Evolutionary conservation across 1,140 invertebrate genomes (phyloP), one percentile per base, ranked within the genome.

Genomic region (Philopotamus ludificatus): DNA sequence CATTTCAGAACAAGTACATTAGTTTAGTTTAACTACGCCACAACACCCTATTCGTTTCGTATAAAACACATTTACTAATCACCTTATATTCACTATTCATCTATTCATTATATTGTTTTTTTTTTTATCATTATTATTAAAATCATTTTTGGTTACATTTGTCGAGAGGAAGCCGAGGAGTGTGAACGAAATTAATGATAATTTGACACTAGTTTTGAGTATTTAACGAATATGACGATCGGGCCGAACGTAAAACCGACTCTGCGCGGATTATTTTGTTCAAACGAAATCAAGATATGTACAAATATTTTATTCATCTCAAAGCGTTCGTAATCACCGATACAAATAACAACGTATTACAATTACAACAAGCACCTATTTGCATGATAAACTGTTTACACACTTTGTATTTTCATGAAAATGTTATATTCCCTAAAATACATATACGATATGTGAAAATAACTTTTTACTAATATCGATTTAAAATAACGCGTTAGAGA

Each of bases 371-470:
- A 57, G 54, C 54, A 22, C 28, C 28, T 39, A 57, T 41, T 57
- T 42, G 54, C 34, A 57, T 42, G 28, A 57, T 57, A 41, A 26
- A 55, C 28, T 55, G 23, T 53, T 18, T 25, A 26, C 21, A 57
- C 39, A 57, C n/a, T 42, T 42, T 42, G 16, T 53, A 39, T 42
- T 42, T 34, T 16, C 28, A 28, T 55, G 34, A 3, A 25, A 57
- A n/a, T 34, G 28, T 34, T 12, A 34, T 34, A 34, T 4, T 7
- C 28, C 15, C 18, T 44, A 2, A 57, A 41, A 16, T n/a, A n/a
- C n/a, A n/a, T n/a, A 58, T 58, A 60, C 22, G 57, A 60, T 60
- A 60, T 60, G 57, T 60, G 57, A 60, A 60, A 60, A 60, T 60
- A 60, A 60, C 42, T 41, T 60, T 60, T n/a, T n/a, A n/a, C n/a